Conservation (phyloP, 1,140 invertebrate genomes). For the Bombus vancouverensis region DNA sequence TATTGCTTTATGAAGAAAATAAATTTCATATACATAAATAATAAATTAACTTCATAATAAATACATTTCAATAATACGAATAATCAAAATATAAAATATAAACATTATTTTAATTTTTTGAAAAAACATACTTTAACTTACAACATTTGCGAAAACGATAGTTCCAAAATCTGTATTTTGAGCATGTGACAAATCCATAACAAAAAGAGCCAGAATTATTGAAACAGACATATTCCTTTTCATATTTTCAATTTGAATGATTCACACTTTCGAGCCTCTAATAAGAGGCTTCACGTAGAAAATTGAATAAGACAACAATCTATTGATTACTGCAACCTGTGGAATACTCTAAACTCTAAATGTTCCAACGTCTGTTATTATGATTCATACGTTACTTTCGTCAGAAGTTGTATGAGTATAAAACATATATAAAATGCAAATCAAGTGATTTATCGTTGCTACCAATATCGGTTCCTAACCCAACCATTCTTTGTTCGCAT, state of each 20-base stretch:
- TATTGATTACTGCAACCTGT: conserved; percentile 37
- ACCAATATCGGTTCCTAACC: conserved; percentile 13
- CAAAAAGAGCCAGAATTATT: conserved; percentile 1
- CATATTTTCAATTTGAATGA: conserved; percentile 12
- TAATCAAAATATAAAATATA: neutral
- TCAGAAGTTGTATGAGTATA: neutral
- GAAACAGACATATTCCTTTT: neutral
- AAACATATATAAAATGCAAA: neutral
- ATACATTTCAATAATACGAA: neutral
- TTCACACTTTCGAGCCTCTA: neutral
- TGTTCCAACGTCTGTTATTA: neutral
- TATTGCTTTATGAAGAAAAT: neutral
- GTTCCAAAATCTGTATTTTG: conserved; percentile 63
- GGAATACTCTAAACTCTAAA: neutral
- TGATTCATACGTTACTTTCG: neutral
- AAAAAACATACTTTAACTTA: conserved; percentile 64
- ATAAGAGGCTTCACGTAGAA: conserved; percentile 13
- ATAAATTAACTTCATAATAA: neutral
- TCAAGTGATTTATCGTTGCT: neutral
- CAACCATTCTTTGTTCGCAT: neutral
- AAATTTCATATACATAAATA: neutral
- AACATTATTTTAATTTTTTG: neutral
- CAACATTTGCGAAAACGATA: conserved; percentile 74
- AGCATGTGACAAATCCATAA: conserved; percentile 32
- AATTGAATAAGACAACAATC: conserved; percentile 18